Base-by-base conservation (phyloP, 2,888 invertebrate species). In the Lingula anatina region DNA sequence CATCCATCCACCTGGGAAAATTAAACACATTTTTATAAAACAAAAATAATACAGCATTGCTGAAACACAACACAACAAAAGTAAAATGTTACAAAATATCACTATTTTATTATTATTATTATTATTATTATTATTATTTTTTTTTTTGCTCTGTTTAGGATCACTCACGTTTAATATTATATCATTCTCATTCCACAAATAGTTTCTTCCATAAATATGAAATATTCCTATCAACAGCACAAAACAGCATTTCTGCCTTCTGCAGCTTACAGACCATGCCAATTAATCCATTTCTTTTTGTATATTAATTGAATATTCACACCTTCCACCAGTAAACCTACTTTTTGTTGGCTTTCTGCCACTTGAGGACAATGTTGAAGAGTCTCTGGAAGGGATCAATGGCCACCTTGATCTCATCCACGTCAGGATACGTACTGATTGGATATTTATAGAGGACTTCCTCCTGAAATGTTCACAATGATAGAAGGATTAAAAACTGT, bases 361-460 rank as follows among this genome's bases (percentile, higher is more conserved):
- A 92, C 67, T 83, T 82, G 56, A 83, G 80, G 49, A 85, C 84
- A 7, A 82, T 75, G 21, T 74, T 74, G 62, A 81, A 81, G 25
- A 83, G 71, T 53, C 78, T 73, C 40, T 77, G 71, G 68, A 80
- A 82, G 2, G 82, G 82, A 53, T 86, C 88, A 59, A 93, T 65
- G n/a, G 70, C 62, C n/a, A 54, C 54, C n/a, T 62, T 64, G 36
- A 93, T 79, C 62, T 90, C 88, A 55, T 86, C 86, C 46, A 93
- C 82, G 49, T 87, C 87, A 0, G 86, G 84, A 78, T 89, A 95
- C 18, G 78, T 76, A 0, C 88, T 85, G 44, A 85, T 73, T 1
- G 88, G 87, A 69, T 90, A 88, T 69, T 91, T 90, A 66, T 93
- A 88, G 12, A 91, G 83, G 3, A 80, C 78, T 79, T 95, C 93